A percentile compares a stretch with the other conserved stretches of the same genome.
These are phyloP conservation scores for Dryocosmus kuriphilus DNA, from an alignment of 2,888 invertebrate species.

Conservation along the genomic window DNA sequence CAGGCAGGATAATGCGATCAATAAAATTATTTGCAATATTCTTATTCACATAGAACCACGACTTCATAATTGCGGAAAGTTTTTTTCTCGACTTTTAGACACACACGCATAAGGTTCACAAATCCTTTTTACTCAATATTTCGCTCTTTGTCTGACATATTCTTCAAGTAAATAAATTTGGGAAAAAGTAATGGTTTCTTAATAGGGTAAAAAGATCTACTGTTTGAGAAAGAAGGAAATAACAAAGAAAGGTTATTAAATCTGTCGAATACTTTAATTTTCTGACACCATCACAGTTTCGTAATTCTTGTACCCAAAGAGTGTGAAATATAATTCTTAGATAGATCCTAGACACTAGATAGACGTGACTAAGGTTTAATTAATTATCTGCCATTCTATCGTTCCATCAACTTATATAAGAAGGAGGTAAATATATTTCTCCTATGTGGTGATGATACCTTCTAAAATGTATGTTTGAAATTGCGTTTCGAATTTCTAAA, in stretches of 20 bases:
- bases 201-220: neutral
- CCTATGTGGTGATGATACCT: conserved; percentile 15
- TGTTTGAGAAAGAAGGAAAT: neutral
- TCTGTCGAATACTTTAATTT: neutral
- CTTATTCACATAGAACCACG: conserved; percentile 1
- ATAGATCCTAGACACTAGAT: neutral
- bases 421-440: neutral
- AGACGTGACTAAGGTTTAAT: neutral
- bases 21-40: conserved; percentile 36
- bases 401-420: conserved; percentile 13
- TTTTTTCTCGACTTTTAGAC: neutral
- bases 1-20: conserved; percentile 23
- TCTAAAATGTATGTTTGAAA: conserved; percentile 32
- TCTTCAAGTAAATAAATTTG: neutral
- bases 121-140: neutral
- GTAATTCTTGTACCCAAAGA: neutral
- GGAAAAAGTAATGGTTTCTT: neutral
- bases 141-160: neutral
- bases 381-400: neutral
- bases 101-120: neutral
- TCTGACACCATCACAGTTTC: neutral
- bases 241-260: neutral
- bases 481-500: conserved; percentile 34
- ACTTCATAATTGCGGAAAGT: neutral
- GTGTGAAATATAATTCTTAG: neutral